Evolutionary conservation across 2,888 invertebrate genomes (phyloP).

Genomic region (Diplazon laetatorius): DNA sequence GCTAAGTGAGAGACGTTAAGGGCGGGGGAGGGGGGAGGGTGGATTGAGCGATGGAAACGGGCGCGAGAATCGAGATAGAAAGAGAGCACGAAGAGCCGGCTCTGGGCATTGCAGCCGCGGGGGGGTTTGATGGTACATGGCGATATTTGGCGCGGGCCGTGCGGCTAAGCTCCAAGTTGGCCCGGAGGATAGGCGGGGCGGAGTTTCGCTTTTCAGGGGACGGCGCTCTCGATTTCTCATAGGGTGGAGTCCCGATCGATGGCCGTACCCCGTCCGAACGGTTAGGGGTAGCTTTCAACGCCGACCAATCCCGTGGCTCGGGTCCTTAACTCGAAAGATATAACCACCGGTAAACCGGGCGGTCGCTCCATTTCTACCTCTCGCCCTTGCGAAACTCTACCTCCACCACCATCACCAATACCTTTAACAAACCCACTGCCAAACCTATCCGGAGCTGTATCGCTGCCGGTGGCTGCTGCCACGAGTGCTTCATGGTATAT

Average conservation of each 20-base stretch:
- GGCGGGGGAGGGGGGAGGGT: too few species aligned
- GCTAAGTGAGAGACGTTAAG: conserved; percentile 58
- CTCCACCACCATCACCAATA: conserved; percentile 1
- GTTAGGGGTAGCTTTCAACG: conserved; percentile 75
- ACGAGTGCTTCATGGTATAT: conserved; percentile 55
- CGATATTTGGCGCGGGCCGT: conserved; percentile 17
- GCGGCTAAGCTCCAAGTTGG: conserved; percentile 62
- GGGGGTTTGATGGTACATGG: conserved; percentile 31
- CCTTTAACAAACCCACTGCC: conserved; percentile 19
- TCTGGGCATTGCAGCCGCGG: conserved; percentile 27
- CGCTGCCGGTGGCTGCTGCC: conserved; percentile 47
- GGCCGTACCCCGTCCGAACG: conserved; percentile 72
- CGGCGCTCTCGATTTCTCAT: conserved; percentile 76
- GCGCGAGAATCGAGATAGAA: conserved; percentile 56
- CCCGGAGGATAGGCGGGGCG: conserved; percentile 71
- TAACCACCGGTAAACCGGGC: conserved; percentile 69
- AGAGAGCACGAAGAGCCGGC: conserved; percentile 37
- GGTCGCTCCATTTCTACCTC: conserved; percentile 39
- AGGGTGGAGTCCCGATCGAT: conserved; percentile 79
- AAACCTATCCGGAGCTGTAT: conserved; percentile 50
- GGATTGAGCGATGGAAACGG: conserved; percentile 62
- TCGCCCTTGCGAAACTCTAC: conserved; percentile 9
- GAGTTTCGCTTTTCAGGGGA: conserved; percentile 73
- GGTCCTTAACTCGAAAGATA: conserved; percentile 78
- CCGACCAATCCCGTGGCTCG: conserved; percentile 75